Evolutionary conservation across 2,888 invertebrate species (phyloP), one percentile per base, ranked within the genome.

Genomic region (Tachystola acroxantha): DNA sequence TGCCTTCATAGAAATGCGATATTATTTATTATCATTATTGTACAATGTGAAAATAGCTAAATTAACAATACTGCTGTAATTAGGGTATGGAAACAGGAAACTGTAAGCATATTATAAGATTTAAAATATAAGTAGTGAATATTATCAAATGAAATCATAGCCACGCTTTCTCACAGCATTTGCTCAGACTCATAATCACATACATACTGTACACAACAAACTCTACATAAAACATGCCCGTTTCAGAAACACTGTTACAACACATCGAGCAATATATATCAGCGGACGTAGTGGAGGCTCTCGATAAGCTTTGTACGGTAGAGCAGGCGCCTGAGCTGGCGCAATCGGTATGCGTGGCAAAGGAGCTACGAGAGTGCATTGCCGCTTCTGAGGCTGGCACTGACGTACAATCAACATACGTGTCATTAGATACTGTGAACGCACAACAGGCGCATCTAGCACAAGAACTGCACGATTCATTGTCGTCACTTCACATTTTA

Each of bases 241-340:
- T 27, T 27, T 27, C 27, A 27, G 47, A 43, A 31, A 32, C 34
- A 26, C 36, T 46, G 1, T 32, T 40, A 22, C 28, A 44, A 34
- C 42, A 45, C 12, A 36, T 48, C 29, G 32, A 46, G 1, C 22
- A 45, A 27, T 48, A 39, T 11, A 32, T 36, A 9, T 39, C 38
- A 4, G 29, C 39, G 10, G 24, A 36, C 0, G 16, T 41, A 20
- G 29, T 32, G 4, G 20, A 42, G 5, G 34, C 36, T 1, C 7
- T 46, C 6, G 30, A 39, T 3, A 22, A 37, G 16, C 24, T 48
- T 12, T 40, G 32, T 2, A n/a, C 14, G 6, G 20, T 11, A 14
- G 30, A 25, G 1, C 30, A 43, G n/a, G 32, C 25, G 9, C 36
- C 42, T 3, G 32, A 39, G 3, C 7, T 48, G 7, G 33, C 30